phyloP scores from a whole-genome alignment of 2,113 vertebrate genomes.

The Cervus canadensis region DNA sequence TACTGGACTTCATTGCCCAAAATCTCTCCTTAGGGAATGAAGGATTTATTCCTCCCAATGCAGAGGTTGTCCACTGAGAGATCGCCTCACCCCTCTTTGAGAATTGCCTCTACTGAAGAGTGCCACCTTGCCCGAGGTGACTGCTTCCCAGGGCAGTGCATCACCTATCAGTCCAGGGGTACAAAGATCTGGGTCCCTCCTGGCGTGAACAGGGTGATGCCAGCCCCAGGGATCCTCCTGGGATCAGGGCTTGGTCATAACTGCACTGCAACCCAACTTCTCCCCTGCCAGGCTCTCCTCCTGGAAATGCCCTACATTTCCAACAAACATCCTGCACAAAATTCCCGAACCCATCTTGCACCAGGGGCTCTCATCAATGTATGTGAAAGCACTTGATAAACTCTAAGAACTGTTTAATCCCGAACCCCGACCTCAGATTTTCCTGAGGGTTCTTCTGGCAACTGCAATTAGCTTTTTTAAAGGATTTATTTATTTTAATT shows the following conservation, averaged over 20 bases:
- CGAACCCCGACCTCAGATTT: background rate
- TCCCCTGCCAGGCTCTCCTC: too few relatives aligned
- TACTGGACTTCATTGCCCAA: background rate
- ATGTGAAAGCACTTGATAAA: background rate
- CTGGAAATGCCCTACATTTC: background rate
- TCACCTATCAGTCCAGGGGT: background rate
- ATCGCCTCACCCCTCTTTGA: background rate
- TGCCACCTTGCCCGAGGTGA: background rate
- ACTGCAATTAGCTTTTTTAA: background rate
- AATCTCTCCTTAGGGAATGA: background rate
- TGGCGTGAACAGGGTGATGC: background rate
- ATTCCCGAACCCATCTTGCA: background rate
- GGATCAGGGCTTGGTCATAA: too few relatives aligned
- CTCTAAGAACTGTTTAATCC: background rate
- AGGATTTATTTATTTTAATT: too few relatives aligned
- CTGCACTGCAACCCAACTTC: too few relatives aligned
- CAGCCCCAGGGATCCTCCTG: too few relatives aligned
- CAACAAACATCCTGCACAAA: background rate
- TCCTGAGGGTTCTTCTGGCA: background rate
- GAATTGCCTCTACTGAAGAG: background rate
- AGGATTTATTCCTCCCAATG: background rate
- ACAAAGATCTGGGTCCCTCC: background rate
- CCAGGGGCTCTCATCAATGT: background rate
- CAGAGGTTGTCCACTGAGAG: background rate
- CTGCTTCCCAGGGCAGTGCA: background rate